A percentile compares a stretch with the other conserved stretches of the same genome.
Evolutionary conservation across 92 coral and sea anemone genomes (phyloP).

Genomic region (Bergia sp.): DNA sequence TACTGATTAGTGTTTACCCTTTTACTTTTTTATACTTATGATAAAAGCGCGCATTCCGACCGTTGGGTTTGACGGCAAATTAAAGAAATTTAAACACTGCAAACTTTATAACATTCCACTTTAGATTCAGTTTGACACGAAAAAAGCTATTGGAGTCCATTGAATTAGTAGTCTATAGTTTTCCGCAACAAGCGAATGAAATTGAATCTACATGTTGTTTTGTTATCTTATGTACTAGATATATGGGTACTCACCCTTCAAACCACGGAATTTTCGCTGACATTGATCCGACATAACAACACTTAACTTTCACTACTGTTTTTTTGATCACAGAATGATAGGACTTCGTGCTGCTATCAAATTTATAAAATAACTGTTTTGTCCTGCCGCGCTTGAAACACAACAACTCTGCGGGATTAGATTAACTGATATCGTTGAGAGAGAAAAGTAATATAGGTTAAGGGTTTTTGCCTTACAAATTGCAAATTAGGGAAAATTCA

Average conservation of each 20-base stretch:
- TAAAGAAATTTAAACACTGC: not conserved
- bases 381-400: slow-evolving; percentile 10
- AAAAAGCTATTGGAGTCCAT: not conserved
- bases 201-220: not conserved
- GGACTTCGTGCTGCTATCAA: slow-evolving; percentile 20
- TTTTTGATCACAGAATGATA: slow-evolving; percentile 31
- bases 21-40: too few relatives aligned
- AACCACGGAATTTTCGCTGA: slow-evolving; percentile 12
- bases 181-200: not conserved
- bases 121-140: not conserved
- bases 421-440: not conserved
- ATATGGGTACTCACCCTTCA: not conserved
- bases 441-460: not conserved
- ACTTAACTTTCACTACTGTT: not conserved
- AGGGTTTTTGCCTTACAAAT: not conserved
- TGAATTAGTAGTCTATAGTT: not conserved
- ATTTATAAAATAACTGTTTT: slow-evolving; percentile 8
- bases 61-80: not conserved
- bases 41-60: not conserved
- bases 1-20: too few relatives aligned
- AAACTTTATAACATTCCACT: not conserved
- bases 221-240: not conserved
- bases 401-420: slow-evolving; percentile 21
- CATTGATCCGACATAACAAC: slow-evolving; percentile 5
- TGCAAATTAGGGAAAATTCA: slow-evolving; percentile 43